Conservation (phyloP, 1,140 invertebrate species). For the Euwallacea similis region DNA sequence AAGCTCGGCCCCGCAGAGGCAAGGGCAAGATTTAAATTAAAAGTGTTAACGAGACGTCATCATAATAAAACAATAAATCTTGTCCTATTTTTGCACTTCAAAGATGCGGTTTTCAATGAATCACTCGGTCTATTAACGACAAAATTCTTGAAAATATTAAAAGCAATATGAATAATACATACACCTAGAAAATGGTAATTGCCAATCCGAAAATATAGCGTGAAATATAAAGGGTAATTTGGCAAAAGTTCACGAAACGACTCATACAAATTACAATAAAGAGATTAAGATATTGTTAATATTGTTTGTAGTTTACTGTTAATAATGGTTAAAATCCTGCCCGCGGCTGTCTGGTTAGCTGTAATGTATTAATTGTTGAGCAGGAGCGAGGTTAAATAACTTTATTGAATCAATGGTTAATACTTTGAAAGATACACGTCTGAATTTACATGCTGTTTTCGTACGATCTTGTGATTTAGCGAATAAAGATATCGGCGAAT, state of each 20-base stretch:
- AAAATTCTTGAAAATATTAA: constrained; percentile 3
- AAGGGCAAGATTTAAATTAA: too few relatives aligned
- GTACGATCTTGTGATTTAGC: too few relatives aligned
- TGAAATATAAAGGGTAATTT: not conserved
- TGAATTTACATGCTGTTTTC: too few relatives aligned
- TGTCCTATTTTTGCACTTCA: constrained; percentile 1
- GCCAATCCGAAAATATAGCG: constrained; percentile 5
- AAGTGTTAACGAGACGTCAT: not conserved
- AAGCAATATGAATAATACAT: constrained; percentile 1
- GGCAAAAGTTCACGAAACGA: not conserved
- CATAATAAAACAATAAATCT: not conserved
- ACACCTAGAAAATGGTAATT: not conserved
- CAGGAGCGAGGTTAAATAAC: too few relatives aligned
- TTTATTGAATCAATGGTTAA: too few relatives aligned
- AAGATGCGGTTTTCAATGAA: not conserved
- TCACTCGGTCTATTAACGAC: not conserved
- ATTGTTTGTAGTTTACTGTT: not conserved
- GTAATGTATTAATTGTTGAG: too few relatives aligned
- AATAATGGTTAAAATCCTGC: too few relatives aligned
- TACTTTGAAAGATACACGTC: too few relatives aligned
- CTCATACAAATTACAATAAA: not conserved
- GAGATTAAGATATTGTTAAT: not conserved
- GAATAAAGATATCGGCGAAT: too few relatives aligned
- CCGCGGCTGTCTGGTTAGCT: too few relatives aligned
- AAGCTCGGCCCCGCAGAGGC: too few relatives aligned